Evolutionary conservation across 1,140 invertebrate genomes (phyloP).

Genomic region (Helicoverpa armigera): DNA sequence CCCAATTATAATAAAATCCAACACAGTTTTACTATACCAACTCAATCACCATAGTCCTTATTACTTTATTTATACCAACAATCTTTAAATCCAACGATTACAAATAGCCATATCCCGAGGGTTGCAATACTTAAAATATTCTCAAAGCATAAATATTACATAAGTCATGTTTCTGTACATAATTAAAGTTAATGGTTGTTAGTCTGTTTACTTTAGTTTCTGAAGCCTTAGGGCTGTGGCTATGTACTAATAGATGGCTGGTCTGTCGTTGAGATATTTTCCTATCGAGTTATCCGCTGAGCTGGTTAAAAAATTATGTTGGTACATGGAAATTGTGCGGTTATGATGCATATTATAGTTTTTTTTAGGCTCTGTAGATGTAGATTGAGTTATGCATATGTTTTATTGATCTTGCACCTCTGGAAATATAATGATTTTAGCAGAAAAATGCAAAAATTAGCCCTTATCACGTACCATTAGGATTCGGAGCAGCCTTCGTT

Average conservation of each 20-base stretch:
- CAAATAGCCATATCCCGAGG: slow-evolving; percentile 25
- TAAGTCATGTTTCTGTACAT: slow-evolving; percentile 14
- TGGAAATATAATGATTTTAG: too few relatives aligned
- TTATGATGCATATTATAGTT: background rate
- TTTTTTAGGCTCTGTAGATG: background rate
- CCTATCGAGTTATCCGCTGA: background rate
- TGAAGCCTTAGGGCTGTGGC: background rate
- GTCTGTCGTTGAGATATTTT: slow-evolving; percentile 24
- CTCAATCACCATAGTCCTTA: too few relatives aligned
- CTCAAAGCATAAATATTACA: background rate
- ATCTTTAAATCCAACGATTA: slow-evolving; percentile 11
- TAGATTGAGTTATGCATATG: background rate
- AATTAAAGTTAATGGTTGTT: slow-evolving; percentile 31
- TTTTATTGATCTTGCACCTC: too few relatives aligned
- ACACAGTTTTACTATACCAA: too few relatives aligned
- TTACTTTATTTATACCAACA: background rate
- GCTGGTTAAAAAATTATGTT: slow-evolving; percentile 9
- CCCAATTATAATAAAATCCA: too few relatives aligned
- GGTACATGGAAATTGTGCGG: background rate
- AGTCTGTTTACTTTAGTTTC: slow-evolving; percentile 18
- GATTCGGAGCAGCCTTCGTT: too few relatives aligned
- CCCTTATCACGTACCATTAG: too few relatives aligned
- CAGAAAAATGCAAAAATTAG: too few relatives aligned
- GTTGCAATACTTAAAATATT: slow-evolving; percentile 20
- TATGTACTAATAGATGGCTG: slow-evolving; percentile 7